These are phyloP conservation scores for Cryptus viduatorius DNA, from an alignment of 2,888 invertebrate genomes.

Conservation along the genomic window DNA sequence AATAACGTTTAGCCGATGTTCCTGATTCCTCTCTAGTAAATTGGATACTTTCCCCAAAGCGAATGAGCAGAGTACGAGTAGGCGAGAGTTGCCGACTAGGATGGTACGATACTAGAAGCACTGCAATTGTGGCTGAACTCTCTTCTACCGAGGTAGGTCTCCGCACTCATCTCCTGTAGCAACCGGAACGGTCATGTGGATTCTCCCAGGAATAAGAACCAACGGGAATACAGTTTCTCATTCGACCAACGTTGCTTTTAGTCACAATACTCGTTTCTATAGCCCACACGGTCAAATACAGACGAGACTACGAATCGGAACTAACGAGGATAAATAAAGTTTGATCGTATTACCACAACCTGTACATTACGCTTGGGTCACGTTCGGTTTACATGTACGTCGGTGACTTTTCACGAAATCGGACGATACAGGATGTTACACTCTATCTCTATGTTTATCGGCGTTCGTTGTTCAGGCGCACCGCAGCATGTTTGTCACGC, in stretches of 20 bases:
- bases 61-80: constrained; percentile 52
- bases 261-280: constrained; percentile 32
- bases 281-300: not conserved
- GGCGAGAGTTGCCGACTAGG: constrained; percentile 56
- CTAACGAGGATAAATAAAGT: constrained; percentile 52
- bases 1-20: constrained; percentile 70
- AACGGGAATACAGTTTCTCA: constrained; percentile 36
- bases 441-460: not conserved
- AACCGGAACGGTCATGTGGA: constrained; percentile 40
- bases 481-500: not conserved
- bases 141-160: constrained; percentile 13
- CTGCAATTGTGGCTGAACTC: constrained; percentile 55
- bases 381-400: constrained; percentile 12
- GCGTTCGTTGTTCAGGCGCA: not conserved
- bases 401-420: not conserved
- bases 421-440: constrained; percentile 3
- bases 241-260: constrained; percentile 40
- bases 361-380: constrained; percentile 9
- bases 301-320: constrained; percentile 23
- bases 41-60: constrained; percentile 69
- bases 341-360: constrained; percentile 20
- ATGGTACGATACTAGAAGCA: constrained; percentile 35
- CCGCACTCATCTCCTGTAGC: constrained; percentile 12
- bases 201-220: constrained; percentile 17
- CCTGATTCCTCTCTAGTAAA: constrained; percentile 72